Evolutionary conservation across 2,113 vertebrate species (phyloP).

Genomic region (Labrus mixtus): DNA sequence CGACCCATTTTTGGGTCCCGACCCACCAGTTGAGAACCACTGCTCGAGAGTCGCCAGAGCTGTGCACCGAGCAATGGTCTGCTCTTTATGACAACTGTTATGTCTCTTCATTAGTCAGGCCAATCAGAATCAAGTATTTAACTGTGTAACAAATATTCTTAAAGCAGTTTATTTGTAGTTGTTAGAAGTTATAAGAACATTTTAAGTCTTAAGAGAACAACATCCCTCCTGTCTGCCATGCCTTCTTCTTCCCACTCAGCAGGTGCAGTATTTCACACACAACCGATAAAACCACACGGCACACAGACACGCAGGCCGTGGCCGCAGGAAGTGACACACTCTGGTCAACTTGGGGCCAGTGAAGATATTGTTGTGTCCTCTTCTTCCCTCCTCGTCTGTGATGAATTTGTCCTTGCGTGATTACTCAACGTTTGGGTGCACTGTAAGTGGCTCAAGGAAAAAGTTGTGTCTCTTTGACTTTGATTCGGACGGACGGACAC

Average conservation of each 20-base stretch:
- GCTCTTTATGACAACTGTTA: too few relatives aligned
- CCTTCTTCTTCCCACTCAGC: neutral
- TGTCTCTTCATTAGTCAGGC: too few relatives aligned
- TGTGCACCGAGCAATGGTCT: too few relatives aligned
- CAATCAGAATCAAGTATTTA: too few relatives aligned
- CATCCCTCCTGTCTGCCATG: neutral
- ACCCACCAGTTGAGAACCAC: too few relatives aligned
- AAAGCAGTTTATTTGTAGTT: too few relatives aligned
- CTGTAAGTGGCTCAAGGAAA: neutral
- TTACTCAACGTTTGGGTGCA: conserved; percentile 10
- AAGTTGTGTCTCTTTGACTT: conserved; percentile 1
- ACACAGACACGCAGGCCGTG: neutral
- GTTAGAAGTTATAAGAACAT: too few relatives aligned
- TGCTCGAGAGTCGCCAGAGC: too few relatives aligned
- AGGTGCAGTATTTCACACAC: conserved; percentile 42
- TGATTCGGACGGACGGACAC: neutral
- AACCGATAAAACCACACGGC: conserved; percentile 23
- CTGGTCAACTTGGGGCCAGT: neutral
- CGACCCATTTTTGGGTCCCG: too few relatives aligned
- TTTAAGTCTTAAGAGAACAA: too few relatives aligned
- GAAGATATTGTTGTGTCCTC: neutral
- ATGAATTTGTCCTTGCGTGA: neutral
- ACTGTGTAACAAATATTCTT: too few relatives aligned
- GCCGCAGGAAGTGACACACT: neutral
- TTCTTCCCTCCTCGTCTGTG: neutral